These are phyloP conservation scores for Amblyjoppa fuscipennis DNA, from an alignment of 2,888 invertebrate species.

Conservation along the genomic window DNA sequence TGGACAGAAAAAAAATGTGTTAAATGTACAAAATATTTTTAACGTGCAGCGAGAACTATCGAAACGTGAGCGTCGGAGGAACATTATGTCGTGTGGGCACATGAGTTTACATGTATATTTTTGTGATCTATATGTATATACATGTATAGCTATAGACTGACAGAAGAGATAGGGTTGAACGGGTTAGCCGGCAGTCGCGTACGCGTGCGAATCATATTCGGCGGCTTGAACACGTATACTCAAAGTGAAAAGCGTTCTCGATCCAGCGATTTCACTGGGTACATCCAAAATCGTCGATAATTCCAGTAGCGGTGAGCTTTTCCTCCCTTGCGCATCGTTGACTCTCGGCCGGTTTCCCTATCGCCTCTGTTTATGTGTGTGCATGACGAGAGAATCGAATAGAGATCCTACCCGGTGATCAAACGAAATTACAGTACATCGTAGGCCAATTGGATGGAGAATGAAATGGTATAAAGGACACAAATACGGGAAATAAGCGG, in stretches of 20 bases:
- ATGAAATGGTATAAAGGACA: background rate
- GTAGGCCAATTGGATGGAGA: background rate
- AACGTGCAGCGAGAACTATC: background rate
- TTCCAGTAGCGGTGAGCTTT: constrained; percentile 24
- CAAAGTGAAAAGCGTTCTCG: constrained; percentile 42
- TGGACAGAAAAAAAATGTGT: too few relatives aligned
- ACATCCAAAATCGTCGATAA: constrained; percentile 25
- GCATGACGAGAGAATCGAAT: background rate
- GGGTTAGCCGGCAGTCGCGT: background rate
- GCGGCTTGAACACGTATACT: constrained; percentile 17
- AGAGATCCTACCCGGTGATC: background rate
- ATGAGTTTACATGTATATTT: background rate
- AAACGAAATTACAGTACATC: constrained; percentile 5
- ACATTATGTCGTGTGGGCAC: background rate
- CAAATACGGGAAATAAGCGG: background rate
- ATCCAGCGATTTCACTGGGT: constrained; percentile 5
- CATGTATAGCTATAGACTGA: background rate
- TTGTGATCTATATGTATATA: background rate
- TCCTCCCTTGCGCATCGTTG: constrained; percentile 8
- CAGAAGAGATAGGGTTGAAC: background rate
- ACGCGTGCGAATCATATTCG: constrained; percentile 35
- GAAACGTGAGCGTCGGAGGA: background rate
- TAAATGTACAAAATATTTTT: too few relatives aligned
- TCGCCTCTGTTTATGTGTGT: background rate
- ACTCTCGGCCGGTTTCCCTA: background rate